Percentiles rank a stretch among this genome's conserved stretches.
These are phyloP conservation scores for Delphinapterus leucas DNA, from an alignment of 2,113 vertebrate genomes.

Conservation along the genomic window DNA sequence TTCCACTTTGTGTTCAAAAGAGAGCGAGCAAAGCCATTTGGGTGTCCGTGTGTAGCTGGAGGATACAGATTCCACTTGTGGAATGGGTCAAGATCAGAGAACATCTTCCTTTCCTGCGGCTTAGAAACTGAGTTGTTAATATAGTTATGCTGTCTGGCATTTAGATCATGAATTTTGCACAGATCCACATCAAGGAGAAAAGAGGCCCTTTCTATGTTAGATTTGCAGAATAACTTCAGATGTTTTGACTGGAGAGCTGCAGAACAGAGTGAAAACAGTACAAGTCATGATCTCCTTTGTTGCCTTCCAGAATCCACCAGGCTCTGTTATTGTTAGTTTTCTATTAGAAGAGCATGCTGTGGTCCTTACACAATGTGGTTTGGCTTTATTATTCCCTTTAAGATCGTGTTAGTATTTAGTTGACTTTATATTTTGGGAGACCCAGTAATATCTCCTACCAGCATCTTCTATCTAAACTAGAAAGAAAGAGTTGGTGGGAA, in stretches of 20 bases:
- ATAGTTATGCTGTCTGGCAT: constrained; percentile 31
- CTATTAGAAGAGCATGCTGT: not conserved
- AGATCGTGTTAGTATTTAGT: not conserved
- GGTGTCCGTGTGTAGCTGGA: not conserved
- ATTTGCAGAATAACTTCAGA: constrained; percentile 30
- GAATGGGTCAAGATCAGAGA: constrained; percentile 36
- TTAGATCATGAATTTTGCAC: constrained; percentile 39
- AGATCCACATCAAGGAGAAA: constrained; percentile 46
- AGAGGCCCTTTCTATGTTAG: constrained; percentile 18
- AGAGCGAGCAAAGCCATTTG: not conserved
- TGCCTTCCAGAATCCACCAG: not conserved
- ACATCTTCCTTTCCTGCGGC: constrained; percentile 2
- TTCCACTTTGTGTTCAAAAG: constrained; percentile 17
- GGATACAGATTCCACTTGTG: constrained; percentile 13
- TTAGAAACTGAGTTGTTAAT: constrained; percentile 31
- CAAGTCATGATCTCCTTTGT: not conserved
- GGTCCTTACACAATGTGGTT: not conserved
- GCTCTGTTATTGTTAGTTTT: not conserved
- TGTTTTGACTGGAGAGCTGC: constrained; percentile 26
- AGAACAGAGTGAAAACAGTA: not conserved
- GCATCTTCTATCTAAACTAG: not conserved
- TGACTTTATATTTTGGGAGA: not conserved
- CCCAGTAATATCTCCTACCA: not conserved
- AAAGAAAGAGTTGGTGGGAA: not conserved
- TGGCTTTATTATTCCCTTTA: not conserved